These are phyloP conservation scores for Scylla paramamosain DNA, from an alignment of 1,140 invertebrate genomes.

Conservation along the genomic window DNA sequence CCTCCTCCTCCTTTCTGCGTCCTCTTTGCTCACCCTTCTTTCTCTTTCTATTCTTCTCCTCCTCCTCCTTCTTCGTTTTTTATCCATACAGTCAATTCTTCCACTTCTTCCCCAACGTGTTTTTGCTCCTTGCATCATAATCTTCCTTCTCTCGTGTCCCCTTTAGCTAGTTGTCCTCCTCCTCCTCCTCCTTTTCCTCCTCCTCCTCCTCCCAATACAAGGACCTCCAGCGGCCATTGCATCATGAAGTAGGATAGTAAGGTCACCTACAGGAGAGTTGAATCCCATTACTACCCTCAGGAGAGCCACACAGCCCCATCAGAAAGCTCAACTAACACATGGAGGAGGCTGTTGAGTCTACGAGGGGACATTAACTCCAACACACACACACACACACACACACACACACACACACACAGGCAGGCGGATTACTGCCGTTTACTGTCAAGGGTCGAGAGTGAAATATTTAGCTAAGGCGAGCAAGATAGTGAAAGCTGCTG, in stretches of 20 bases:
- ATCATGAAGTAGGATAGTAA: not conserved
- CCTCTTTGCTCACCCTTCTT: too few relatives aligned
- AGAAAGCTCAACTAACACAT: not conserved
- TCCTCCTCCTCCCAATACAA: not conserved
- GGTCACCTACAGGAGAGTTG: not conserved
- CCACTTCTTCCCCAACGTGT: too few relatives aligned
- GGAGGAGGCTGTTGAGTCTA: not conserved
- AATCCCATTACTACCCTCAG: not conserved
- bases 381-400: constrained; percentile 20
- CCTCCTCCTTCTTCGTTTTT: too few relatives aligned
- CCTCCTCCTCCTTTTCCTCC: not conserved
- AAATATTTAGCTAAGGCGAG: too few relatives aligned
- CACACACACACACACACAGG: not conserved
- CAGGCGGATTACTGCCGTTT: too few relatives aligned
- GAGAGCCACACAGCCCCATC: not conserved
- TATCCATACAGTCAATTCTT: too few relatives aligned
- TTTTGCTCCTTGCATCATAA: too few relatives aligned
- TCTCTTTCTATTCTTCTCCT: too few relatives aligned
- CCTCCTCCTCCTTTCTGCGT: too few relatives aligned
- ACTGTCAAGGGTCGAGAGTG: too few relatives aligned
- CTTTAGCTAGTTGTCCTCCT: not conserved
- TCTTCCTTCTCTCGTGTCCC: too few relatives aligned
- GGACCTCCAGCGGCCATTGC: not conserved
- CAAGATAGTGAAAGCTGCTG: too few relatives aligned
- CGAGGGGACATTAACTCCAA: not conserved